Evolutionary conservation across 2,113 vertebrate genomes (phyloP).

Genomic region (Eulacestoma nigropectus): DNA sequence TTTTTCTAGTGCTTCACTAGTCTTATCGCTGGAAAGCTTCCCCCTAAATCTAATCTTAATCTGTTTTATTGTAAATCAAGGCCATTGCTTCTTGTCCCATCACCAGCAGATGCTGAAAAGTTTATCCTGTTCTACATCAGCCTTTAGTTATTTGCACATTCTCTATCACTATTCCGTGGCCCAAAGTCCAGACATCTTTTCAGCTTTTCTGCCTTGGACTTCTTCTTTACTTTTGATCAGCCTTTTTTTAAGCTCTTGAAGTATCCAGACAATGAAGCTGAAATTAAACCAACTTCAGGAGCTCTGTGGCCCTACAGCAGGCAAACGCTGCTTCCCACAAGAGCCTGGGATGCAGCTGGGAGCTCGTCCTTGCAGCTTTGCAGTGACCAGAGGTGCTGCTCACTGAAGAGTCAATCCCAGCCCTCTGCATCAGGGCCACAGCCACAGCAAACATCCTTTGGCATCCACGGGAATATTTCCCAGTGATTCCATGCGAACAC

Average conservation of each 20-base stretch:
- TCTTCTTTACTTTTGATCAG: background rate
- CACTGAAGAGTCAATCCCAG: background rate
- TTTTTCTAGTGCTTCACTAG: background rate
- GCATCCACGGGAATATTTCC: rapidly evolving
- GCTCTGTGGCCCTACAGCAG: background rate
- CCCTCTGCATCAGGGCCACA: background rate
- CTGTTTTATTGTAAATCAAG: background rate
- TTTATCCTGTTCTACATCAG: background rate
- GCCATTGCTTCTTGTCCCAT: background rate
- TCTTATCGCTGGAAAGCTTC: background rate
- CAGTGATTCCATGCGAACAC: background rate
- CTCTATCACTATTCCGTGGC: background rate
- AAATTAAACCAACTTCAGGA: background rate
- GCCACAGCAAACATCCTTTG: background rate
- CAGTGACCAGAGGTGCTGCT: background rate
- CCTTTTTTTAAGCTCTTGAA: background rate
- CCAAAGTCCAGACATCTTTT: background rate
- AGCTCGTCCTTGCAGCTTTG: background rate
- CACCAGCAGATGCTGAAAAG: background rate
- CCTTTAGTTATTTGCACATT: background rate
- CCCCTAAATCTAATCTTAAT: background rate
- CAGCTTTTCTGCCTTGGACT: background rate
- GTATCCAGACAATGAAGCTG: background rate
- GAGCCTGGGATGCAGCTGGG: background rate
- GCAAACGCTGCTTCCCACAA: background rate